Conservation (phyloP, 1,140 invertebrate genomes). For the Ceratina australensis region DNA sequence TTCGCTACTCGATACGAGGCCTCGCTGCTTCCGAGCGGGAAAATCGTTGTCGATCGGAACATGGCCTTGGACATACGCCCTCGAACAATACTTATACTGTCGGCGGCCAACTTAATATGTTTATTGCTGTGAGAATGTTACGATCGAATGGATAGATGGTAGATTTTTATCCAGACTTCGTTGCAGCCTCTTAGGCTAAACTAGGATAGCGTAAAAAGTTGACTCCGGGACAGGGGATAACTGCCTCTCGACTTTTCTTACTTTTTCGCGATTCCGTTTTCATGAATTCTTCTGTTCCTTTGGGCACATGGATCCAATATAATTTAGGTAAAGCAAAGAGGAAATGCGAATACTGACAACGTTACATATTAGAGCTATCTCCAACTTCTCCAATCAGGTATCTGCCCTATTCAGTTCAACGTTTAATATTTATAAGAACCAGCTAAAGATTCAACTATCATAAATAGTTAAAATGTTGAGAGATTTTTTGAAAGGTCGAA, state of each 20-base stretch:
- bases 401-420: too few relatives aligned
- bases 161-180: constrained; percentile 65
- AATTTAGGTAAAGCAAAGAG: too few relatives aligned
- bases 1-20: constrained; percentile 77
- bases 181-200: constrained; percentile 23
- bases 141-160: constrained; percentile 62
- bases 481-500: too few relatives aligned
- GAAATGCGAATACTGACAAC: too few relatives aligned
- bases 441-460: too few relatives aligned
- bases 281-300: not conserved
- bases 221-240: constrained; percentile 19
- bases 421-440: too few relatives aligned
- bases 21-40: constrained; percentile 60
- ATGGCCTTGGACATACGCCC: not conserved
- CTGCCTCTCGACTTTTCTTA: constrained; percentile 19
- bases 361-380: too few relatives aligned
- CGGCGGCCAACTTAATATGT: constrained; percentile 69
- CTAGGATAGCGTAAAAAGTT: constrained; percentile 1
- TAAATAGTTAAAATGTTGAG: too few relatives aligned
- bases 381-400: too few relatives aligned
- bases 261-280: constrained; percentile 14
- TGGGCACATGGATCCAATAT: not conserved
- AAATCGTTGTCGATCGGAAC: constrained; percentile 69
- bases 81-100: constrained; percentile 65
- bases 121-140: constrained; percentile 77